Evolutionary conservation across 1,140 invertebrate genomes (phyloP).

Genomic region (Zeugodacus cucurbitae): DNA sequence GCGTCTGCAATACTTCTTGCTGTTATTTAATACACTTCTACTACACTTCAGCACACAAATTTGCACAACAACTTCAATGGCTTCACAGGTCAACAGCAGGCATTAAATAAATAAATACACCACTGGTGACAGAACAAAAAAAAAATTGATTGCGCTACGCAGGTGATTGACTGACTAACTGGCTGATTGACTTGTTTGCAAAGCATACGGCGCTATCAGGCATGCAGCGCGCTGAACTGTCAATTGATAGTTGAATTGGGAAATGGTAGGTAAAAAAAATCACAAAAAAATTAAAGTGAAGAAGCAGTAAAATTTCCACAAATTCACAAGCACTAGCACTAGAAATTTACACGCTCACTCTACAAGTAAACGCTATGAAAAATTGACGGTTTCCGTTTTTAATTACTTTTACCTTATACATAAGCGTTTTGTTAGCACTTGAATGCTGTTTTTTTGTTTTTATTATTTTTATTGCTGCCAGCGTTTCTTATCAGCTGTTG

Average conservation of each 20-base stretch:
- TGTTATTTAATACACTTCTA: neutral
- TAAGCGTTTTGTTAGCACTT: neutral
- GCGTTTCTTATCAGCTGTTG: neutral
- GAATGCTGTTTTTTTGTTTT: neutral
- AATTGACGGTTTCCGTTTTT: conserved; percentile 26
- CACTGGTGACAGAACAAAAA: neutral
- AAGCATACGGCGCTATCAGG: neutral
- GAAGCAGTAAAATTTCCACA: neutral
- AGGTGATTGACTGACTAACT: conserved; percentile 32
- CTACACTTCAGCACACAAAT: neutral
- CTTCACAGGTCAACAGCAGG: conserved; percentile 10
- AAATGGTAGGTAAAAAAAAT: neutral
- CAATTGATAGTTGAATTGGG: neutral
- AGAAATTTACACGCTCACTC: neutral
- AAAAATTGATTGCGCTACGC: neutral
- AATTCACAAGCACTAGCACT: neutral
- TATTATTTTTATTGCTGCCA: neutral
- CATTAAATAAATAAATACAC: neutral
- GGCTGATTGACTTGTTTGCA: neutral
- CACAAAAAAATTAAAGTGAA: neutral
- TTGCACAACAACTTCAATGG: conserved; percentile 14
- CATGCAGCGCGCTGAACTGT: neutral
- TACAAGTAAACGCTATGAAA: neutral
- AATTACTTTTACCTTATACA: neutral
- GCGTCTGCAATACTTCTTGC: neutral